A percentile compares a stretch with the other conserved stretches of the same genome.
phyloP scores from a whole-genome alignment of 92 coral and sea anemone species.

The Porites lobata region DNA sequence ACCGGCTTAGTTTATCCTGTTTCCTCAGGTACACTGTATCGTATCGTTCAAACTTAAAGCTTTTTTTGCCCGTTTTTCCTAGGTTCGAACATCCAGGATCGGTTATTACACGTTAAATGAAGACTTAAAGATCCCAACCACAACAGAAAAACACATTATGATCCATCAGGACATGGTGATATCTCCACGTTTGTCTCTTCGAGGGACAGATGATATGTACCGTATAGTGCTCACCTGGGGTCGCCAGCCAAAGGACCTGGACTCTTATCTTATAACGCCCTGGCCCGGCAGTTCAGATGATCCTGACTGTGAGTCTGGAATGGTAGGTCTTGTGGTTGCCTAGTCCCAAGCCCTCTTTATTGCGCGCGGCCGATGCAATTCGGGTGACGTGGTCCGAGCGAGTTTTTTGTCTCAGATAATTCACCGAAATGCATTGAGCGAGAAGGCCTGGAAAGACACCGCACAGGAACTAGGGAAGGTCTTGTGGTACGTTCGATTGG shows the following conservation, averaged over 20 bases:
- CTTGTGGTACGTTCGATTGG: too few relatives aligned
- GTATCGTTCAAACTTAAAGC: neutral
- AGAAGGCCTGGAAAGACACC: too few relatives aligned
- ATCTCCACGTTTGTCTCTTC: constrained; percentile 83
- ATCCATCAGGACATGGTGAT: constrained; percentile 76
- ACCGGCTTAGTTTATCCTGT: too few relatives aligned
- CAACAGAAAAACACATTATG: constrained; percentile 59
- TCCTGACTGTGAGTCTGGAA: constrained; percentile 68
- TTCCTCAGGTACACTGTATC: too few relatives aligned
- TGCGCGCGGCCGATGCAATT: too few relatives aligned
- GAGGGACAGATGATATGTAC: constrained; percentile 79
- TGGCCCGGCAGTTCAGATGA: constrained; percentile 50
- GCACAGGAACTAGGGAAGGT: too few relatives aligned
- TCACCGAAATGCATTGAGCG: too few relatives aligned
- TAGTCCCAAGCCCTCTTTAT: too few relatives aligned
- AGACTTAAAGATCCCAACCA: constrained; percentile 58
- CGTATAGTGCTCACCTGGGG: constrained; percentile 88
- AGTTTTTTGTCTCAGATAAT: too few relatives aligned
- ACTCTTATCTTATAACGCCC: constrained; percentile 78
- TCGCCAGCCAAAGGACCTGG: constrained; percentile 77
- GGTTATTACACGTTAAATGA: constrained; percentile 85
- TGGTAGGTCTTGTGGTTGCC: constrained; percentile 47
- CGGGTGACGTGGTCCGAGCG: too few relatives aligned
- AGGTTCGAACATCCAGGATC: constrained; percentile 85
- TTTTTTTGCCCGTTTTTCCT: neutral